Percentiles rank a stretch among this genome's conserved stretches.
Conservation (phyloP, 2,113 vertebrate genomes). For the Tragelaphus buxtoni region DNA sequence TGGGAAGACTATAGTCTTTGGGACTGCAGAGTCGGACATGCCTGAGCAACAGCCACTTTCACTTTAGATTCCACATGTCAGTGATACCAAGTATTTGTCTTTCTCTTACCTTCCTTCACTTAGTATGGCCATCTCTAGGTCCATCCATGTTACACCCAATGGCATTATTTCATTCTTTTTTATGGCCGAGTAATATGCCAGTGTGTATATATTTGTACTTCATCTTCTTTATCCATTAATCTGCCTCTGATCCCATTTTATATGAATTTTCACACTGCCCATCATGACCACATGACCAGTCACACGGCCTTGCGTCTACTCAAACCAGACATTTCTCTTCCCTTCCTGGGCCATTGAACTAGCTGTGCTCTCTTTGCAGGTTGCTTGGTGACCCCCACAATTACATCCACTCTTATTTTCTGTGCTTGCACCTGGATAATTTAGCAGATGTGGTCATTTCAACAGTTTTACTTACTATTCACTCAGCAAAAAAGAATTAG, state of each 20-base stretch:
- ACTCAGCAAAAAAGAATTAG: neutral
- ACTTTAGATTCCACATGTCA: rapidly evolving
- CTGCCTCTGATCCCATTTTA: neutral
- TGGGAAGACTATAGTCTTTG: neutral
- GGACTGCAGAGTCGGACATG: neutral
- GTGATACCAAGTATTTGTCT: rapidly evolving
- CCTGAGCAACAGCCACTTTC: rapidly evolving
- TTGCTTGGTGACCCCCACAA: neutral
- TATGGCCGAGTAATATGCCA: neutral
- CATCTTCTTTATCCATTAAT: neutral
- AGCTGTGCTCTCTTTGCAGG: rapidly evolving
- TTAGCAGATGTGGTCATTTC: neutral
- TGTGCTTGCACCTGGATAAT: neutral
- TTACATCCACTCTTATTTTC: neutral
- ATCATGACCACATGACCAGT: neutral
- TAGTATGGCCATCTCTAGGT: neutral
- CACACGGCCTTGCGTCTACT: neutral
- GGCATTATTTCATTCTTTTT: neutral
- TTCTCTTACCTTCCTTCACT: neutral
- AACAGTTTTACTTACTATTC: neutral
- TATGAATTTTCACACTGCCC: neutral
- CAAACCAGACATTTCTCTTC: rapidly evolving
- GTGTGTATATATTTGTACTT: neutral
- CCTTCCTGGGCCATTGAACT: neutral
- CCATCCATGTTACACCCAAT: neutral